Conservation (phyloP, 2,888 invertebrate species). For the Melanargia galathea region DNA sequence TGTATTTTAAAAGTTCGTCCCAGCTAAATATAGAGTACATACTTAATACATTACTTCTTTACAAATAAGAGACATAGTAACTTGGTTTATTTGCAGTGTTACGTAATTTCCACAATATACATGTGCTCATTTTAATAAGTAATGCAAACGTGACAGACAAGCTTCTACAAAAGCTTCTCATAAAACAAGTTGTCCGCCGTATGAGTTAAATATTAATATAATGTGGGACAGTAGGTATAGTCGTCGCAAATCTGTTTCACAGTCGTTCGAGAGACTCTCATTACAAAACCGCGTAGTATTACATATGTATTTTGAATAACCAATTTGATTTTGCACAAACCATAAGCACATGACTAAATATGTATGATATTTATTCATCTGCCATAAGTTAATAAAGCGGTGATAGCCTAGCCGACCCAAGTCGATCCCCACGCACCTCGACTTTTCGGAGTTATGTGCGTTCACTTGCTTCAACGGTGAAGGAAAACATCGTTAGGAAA, state of each 20-base stretch:
- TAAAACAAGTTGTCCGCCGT: not conserved
- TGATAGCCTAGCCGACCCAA: too few relatives aligned
- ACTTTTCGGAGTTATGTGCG: too few relatives aligned
- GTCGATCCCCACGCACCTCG: too few relatives aligned
- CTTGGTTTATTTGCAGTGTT: not conserved
- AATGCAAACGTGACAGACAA: not conserved
- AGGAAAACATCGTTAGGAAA: too few relatives aligned
- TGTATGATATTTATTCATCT: too few relatives aligned
- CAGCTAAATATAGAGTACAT: not conserved
- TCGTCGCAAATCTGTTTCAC: not conserved
- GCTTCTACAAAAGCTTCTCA: not conserved
- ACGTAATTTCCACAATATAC: not conserved
- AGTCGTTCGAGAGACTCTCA: not conserved
- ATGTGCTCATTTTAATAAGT: not conserved
- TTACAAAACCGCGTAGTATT: too few relatives aligned
- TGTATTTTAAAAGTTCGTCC: slow-evolving; percentile 9
- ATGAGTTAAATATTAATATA: not conserved
- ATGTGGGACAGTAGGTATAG: not conserved
- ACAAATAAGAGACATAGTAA: slow-evolving; percentile 2
- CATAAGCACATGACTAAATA: too few relatives aligned
- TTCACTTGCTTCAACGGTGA: too few relatives aligned
- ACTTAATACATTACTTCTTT: not conserved
- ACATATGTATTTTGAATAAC: too few relatives aligned
- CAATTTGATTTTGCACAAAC: too few relatives aligned
- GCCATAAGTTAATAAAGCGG: too few relatives aligned